Percentiles rank a stretch among this genome's conserved stretches.
These are phyloP conservation scores for Teleogryllus occipitalis DNA, from an alignment of 1,140 invertebrate genomes.

Conservation along the genomic window DNA sequence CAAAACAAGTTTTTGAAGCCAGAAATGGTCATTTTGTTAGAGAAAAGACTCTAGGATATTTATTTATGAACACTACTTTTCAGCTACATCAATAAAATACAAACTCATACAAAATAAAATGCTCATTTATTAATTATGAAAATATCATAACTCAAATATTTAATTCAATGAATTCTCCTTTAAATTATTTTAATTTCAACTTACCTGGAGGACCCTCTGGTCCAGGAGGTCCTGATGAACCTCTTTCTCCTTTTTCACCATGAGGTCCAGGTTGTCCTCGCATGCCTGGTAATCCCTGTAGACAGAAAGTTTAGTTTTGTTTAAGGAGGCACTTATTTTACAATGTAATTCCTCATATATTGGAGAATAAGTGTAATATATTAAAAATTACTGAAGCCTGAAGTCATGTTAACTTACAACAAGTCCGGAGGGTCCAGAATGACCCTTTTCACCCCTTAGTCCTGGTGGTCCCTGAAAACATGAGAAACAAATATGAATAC, in stretches of 20 bases:
- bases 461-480: conserved; percentile 53
- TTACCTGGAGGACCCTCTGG: conserved; percentile 56
- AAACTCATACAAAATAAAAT: no score
- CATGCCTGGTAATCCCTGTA: conserved; percentile 56
- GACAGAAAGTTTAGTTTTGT: neutral
- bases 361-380: neutral
- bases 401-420: conserved; percentile 38
- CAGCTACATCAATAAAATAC: no score
- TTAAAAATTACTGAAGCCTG: neutral
- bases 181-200: no score
- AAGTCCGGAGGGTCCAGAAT: conserved; percentile 59
- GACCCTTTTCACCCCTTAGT: conserved; percentile 61
- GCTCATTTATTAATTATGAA: no score
- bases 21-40: no score
- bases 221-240: conserved; percentile 47
- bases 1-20: no score
- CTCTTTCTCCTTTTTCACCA: conserved; percentile 66
- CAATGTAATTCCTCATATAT: neutral
- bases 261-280: conserved; percentile 52
- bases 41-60: no score
- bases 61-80: no score
- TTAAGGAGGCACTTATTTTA: neutral
- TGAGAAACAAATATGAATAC: neutral
- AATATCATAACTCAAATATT: no score
- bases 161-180: no score